These are phyloP conservation scores for Strigamia crassipes DNA, from an alignment of 2,888 invertebrate genomes.

Conservation along the genomic window DNA sequence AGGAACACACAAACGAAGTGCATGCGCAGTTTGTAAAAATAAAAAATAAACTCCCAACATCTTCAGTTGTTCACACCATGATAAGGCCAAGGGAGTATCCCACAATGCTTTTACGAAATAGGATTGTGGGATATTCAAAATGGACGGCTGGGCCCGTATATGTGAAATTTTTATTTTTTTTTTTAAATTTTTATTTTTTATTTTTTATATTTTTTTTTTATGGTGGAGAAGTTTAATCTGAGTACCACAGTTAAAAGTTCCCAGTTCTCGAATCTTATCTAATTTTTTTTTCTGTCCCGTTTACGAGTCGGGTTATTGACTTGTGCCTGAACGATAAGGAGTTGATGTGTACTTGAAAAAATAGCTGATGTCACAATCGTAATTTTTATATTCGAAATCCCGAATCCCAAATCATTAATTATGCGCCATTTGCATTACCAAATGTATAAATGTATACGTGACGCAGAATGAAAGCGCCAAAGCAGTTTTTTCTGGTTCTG, in stretches of 20 bases:
- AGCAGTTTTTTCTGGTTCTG: constrained; percentile 6
- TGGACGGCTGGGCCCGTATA: too few relatives aligned
- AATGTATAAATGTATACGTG: background rate
- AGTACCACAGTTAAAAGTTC: background rate
- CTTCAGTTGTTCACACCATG: too few relatives aligned
- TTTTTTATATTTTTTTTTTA: background rate
- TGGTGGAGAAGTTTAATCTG: too few relatives aligned
- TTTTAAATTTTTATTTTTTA: background rate
- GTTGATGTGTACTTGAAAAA: constrained; percentile 3
- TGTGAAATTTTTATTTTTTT: too few relatives aligned
- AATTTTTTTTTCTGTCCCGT: background rate
- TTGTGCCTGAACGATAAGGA: background rate
- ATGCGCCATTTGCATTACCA: background rate
- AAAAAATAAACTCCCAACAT: too few relatives aligned
- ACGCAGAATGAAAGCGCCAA: background rate
- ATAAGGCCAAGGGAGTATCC: too few relatives aligned
- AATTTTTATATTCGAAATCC: background rate
- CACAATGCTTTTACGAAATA: too few relatives aligned
- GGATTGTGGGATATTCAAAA: too few relatives aligned
- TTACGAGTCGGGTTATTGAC: constrained; percentile 6
- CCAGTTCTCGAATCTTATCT: constrained; percentile 1
- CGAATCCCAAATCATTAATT: background rate
- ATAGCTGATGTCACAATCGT: constrained; percentile 11
- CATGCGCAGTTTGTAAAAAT: too few relatives aligned
- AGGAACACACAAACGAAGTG: too few relatives aligned